Base-by-base conservation (phyloP, 2,888 invertebrate genomes). In the Ophioninae sp. region DNA sequence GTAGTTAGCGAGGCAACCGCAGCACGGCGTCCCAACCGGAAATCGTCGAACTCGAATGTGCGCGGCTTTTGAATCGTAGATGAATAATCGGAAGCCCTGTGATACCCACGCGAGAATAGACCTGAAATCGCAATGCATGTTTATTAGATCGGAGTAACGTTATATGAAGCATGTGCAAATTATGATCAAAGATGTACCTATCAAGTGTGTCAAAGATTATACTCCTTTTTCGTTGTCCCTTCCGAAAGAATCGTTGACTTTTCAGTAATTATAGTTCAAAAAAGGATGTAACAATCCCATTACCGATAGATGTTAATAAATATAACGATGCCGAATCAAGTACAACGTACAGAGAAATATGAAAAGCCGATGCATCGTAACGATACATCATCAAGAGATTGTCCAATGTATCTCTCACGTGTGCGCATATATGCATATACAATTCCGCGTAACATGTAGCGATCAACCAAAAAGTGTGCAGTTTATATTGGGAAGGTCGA, bases 1-100 rank as follows among this genome's bases (percentile, higher is more conserved):
- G 62, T 69, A 17, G 23, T 67, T 61, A n/a, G 44, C n/a, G 8
- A 41, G 65, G 41, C 6, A n/a, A 62, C 85, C 83, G 67, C 44
- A n/a, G 65, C 74, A 41, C 81, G 30, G 75, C 81, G 85, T 59
- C 6, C 8, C 6, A 56, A 78, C 83, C 82, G 85, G 81, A 85
- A 85, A 72, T 76, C 44, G 74, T 30, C 17, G 0, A 17, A 20
- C 20, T 50, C 7, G 7, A 64, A 62, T 20, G 0, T 7, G 74
- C 65, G 56, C 64, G 21, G 20, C 39, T 79, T 82, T 57, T 17
- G 74, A 79, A 64, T 44, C 44, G 23, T 64, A 44, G 6, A 8
- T 72, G 59, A 70, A 44, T 30, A 5, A 8, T 21, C 13, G 10
- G 6, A 72, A 59, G n/a, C 5, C 6, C 8, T 20, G 17, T 8